Evolutionary conservation across 23 tunicate genomes (phyloP).

Genomic region (Trididemnum clinides): DNA sequence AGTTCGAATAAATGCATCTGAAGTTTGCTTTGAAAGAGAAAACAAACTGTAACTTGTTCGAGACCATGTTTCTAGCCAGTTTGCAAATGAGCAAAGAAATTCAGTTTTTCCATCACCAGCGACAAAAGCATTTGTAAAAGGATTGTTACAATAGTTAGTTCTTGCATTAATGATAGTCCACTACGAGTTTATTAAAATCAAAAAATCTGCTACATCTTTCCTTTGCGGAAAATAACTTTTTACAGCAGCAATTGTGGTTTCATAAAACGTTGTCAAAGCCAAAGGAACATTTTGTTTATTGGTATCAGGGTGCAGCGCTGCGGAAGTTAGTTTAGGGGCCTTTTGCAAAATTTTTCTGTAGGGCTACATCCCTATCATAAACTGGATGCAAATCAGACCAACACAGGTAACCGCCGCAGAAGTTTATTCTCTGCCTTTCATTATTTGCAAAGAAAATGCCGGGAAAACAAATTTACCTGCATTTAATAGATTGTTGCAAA

Average conservation of each 20-base stretch:
- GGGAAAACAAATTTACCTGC: conserved; percentile 1
- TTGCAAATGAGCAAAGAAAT: neutral
- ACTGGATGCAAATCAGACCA: neutral
- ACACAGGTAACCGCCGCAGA: neutral
- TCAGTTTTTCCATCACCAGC: neutral
- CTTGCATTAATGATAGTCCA: neutral
- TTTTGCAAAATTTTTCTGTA: neutral
- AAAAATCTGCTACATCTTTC: neutral
- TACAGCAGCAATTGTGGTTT: neutral
- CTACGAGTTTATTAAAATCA: neutral
- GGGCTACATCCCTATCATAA: neutral
- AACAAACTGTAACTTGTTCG: neutral
- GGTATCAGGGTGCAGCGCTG: neutral
- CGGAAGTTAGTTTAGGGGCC: neutral
- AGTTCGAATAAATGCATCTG: neutral
- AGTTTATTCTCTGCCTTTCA: neutral
- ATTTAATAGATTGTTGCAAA: neutral
- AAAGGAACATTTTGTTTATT: neutral
- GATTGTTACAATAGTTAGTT: neutral
- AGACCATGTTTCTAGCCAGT: neutral
- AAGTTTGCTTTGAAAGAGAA: neutral
- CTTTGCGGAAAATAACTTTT: neutral
- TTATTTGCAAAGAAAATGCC: neutral
- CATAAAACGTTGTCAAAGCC: neutral
- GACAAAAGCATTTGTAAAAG: neutral